Base-by-base conservation (phyloP, 2,888 invertebrate species). In the Phrixothrix hirtus region DNA sequence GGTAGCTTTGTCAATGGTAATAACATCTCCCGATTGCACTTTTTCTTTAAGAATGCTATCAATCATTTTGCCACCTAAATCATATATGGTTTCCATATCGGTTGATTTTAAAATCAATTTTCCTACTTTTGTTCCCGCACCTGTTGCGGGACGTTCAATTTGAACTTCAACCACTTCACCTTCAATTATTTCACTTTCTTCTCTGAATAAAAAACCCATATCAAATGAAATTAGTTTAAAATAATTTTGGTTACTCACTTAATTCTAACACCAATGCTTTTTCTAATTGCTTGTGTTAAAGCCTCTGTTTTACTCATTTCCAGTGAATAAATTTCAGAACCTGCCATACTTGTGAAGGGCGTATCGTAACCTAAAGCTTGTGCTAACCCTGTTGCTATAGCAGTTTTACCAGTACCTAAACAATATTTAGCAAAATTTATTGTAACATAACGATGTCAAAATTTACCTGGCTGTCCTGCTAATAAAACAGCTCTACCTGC, bases 221-320 rank as follows among this genome's bases (percentile, higher is more conserved):
- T 34, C 1, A 42, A 10, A 10, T 37, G 25, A 9, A 31, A 46
- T 36, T 16, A 9, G 1, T 0, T 9, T 13, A 10, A 11, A 41
- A 30, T 14, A 16, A 9, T 7, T 25, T 12, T 3, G 7, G 17
- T 14, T 31, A 51, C 67, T 61, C 62, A 75, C 75, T 75, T 76
- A 44, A 76, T 76, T 57, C 97, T 83, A 1, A 99, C 94, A 1
- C 97, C 98, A 66, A 99, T 98, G n/a, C 91, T 91, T 70, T 96
- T 97, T 47, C 98, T 83, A 52, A 99, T 90, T 0, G 98, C 89
- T 74, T 99, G 99, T 0, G 95, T 95, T 1, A 99, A 77, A 0
- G 97, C 97, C 77, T 99, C 99, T 0, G 99, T 99, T 78, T 99
- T 99, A 71, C 96, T 92, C 95, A 99, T 97, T 75, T 99, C 99